phyloP scores from a whole-genome alignment of 1,140 invertebrate species.

The Drosophila lowei region DNA sequence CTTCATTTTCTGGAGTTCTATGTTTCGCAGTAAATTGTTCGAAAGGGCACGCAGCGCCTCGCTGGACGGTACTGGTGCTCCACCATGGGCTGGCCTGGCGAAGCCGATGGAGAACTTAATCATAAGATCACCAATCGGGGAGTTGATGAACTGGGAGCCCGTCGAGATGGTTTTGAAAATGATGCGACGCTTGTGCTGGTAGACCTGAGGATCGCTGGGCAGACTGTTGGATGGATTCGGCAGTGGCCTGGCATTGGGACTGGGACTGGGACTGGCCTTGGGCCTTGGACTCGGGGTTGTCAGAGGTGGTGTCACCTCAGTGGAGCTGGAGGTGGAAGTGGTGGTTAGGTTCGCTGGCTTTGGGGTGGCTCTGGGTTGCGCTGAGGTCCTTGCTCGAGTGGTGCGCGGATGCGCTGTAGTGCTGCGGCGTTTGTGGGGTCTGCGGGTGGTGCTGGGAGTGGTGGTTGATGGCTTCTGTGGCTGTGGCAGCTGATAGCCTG shows the following conservation, averaged over 20 bases:
- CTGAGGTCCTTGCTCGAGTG: conserved; percentile 36
- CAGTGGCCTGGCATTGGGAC: conserved; percentile 7
- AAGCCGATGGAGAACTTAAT: conserved; percentile 77
- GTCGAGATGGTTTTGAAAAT: conserved; percentile 77
- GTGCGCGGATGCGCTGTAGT: conserved; percentile 36
- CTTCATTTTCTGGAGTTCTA: conserved; percentile 57
- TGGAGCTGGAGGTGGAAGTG: conserved; percentile 2
- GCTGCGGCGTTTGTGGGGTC: conserved; percentile 17
- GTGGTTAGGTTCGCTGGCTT: conserved; percentile 32
- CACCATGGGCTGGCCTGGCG: conserved; percentile 48
- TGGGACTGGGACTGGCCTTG: conserved; percentile 6
- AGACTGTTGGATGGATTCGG: conserved; percentile 13
- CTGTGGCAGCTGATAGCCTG: conserved; percentile 37
- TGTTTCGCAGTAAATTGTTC: conserved; percentile 51
- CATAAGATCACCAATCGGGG: conserved; percentile 74
- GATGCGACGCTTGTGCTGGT: conserved; percentile 73
- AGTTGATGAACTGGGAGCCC: conserved; percentile 70
- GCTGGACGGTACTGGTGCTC: conserved; percentile 16
- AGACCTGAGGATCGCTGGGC: conserved; percentile 52
- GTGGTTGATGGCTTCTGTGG: background rate
- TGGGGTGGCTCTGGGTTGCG: conserved; percentile 46
- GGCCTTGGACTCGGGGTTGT: conserved; percentile 15
- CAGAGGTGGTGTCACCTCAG: conserved; percentile 8
- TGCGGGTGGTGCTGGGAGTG: conserved; percentile 14
- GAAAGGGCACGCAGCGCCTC: conserved; percentile 56